Evolutionary conservation across 2,888 invertebrate genomes (phyloP).

Genomic region (Drosophila borealis): DNA sequence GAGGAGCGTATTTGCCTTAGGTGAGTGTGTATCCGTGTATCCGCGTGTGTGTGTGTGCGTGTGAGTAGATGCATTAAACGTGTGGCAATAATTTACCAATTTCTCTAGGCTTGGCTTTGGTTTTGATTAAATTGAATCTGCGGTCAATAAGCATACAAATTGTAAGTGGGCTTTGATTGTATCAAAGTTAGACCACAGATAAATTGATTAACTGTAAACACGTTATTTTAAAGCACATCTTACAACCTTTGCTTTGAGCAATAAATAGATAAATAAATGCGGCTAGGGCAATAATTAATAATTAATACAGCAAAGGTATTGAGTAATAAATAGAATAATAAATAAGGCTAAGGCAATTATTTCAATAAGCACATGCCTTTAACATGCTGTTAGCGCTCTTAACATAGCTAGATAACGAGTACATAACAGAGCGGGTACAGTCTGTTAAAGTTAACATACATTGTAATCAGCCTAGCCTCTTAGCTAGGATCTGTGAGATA

Average conservation of each 20-base stretch:
- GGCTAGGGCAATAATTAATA: too few relatives aligned
- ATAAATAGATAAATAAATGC: too few relatives aligned
- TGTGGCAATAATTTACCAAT: conserved; percentile 39
- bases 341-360: too few relatives aligned
- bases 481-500: too few relatives aligned
- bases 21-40: conserved; percentile 55
- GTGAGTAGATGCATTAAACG: conserved; percentile 6
- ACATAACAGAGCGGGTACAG: background rate
- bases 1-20: conserved; percentile 74
- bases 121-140: conserved; percentile 33
- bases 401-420: background rate
- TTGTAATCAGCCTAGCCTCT: background rate
- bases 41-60: conserved; percentile 14
- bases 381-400: background rate
- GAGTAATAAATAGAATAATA: too few relatives aligned
- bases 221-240: too few relatives aligned
- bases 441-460: background rate
- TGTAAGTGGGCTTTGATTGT: background rate
- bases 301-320: too few relatives aligned
- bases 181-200: background rate
- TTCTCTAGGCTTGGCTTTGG: conserved; percentile 28
- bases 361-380: too few relatives aligned
- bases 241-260: too few relatives aligned
- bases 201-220: background rate
- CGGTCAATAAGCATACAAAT: conserved; percentile 25